A percentile compares a stretch with the other conserved stretches of the same genome.
Conservation (phyloP, 2,113 vertebrate genomes). For the Leucoraja erinaceus region DNA sequence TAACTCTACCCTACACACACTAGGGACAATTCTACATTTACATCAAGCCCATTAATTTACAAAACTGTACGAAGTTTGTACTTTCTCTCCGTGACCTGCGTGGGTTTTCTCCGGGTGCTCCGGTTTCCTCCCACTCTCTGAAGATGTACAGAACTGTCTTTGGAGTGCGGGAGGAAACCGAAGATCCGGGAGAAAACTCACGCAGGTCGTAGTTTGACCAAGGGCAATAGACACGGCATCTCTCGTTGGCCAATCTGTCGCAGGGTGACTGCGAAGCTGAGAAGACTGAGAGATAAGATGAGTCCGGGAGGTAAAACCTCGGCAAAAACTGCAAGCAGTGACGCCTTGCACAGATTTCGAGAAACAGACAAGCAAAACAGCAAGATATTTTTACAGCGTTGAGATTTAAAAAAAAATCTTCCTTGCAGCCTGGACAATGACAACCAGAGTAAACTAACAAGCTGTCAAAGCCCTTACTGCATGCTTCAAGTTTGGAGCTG, state of each 20-base stretch:
- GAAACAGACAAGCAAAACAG: not conserved
- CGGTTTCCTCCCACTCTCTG: too few species aligned
- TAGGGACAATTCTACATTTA: too few species aligned
- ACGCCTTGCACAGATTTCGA: not conserved
- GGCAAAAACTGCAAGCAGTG: too few species aligned
- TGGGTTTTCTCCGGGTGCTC: too few species aligned
- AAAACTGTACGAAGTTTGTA: too few species aligned
- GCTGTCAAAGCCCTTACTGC: constrained; percentile 5
- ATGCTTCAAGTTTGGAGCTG: not conserved
- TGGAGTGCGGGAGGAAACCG: too few species aligned
- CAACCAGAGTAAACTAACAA: constrained; percentile 9
- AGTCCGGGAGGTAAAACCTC: not conserved
- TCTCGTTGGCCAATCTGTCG: not conserved
- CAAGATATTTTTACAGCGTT: not conserved
- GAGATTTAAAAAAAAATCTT: not conserved
- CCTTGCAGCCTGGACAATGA: not conserved
- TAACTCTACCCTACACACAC: too few species aligned
- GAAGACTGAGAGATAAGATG: not conserved
- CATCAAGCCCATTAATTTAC: too few species aligned
- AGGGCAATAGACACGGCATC: not conserved
- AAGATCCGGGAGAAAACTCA: too few species aligned
- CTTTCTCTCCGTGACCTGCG: too few species aligned
- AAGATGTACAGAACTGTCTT: too few species aligned
- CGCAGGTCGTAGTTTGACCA: not conserved
- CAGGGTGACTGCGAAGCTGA: not conserved